These are phyloP conservation scores for Parnassius mnemosyne DNA, from an alignment of 2,888 invertebrate species.

Conservation along the genomic window DNA sequence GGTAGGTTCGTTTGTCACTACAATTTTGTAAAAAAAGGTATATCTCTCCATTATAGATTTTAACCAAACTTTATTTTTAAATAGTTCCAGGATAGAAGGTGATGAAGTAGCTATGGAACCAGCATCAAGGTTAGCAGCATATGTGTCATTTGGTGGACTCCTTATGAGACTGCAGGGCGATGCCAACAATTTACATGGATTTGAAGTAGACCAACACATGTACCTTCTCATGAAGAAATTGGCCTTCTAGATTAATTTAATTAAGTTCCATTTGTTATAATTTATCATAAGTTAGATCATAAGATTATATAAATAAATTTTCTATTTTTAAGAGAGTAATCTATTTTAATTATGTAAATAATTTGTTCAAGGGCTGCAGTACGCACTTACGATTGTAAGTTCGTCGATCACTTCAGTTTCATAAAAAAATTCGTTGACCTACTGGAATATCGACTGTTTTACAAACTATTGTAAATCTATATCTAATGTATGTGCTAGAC, in stretches of 20 bases:
- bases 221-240: constrained; percentile 99
- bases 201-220: constrained; percentile 98
- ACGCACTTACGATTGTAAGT: too few species aligned
- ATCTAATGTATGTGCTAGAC: too few species aligned
- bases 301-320: constrained; percentile 24
- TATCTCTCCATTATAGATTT: too few species aligned
- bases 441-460: too few species aligned
- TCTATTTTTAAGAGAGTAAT: constrained; percentile 18
- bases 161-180: constrained; percentile 98
- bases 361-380: background rate
- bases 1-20: too few species aligned
- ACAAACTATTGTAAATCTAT: too few species aligned
- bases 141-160: constrained; percentile 98
- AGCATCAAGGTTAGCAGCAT: constrained; percentile 93
- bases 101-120: constrained; percentile 95
- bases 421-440: too few species aligned
- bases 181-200: constrained; percentile 98
- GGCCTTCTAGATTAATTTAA: constrained; percentile 84
- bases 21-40: too few species aligned
- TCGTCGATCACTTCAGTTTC: too few species aligned
- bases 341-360: background rate
- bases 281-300: constrained; percentile 15
- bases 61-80: constrained; percentile 27
- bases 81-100: constrained; percentile 90
- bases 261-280: background rate